Base-by-base conservation (phyloP, 2,113 vertebrate species). In the Drymodes brunneopygia region DNA sequence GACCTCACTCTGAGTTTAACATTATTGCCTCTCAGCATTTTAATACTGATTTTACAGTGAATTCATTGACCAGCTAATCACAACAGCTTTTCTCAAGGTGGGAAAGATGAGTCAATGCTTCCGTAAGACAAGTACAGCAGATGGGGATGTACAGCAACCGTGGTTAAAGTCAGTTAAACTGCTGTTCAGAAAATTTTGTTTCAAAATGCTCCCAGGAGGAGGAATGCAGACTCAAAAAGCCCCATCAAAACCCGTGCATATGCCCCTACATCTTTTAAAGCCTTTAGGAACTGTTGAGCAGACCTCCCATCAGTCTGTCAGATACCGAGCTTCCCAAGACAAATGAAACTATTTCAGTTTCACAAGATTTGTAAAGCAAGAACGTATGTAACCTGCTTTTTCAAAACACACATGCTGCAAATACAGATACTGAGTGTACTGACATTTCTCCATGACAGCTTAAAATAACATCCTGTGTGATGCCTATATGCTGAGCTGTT, bases 401-500 rank as follows among this genome's bases (percentile, higher is more conserved):
- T 88, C 91, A 91, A 94, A 93, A 88, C 79, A 96, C 93, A 95
- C 58, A 12, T 92, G 96, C 91, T 95, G 80, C 65, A 97, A 95
- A 95, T 96, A 97, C 95, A 98, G 94, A 92, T 96, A 97, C 94
- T 78, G 94, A 95, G 87, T 85, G 48, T 83, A 89, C 81, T 96
- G 94, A 96, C 89, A 86, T 96, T 97, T 96, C 88, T 91, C 78
- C 61, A 40, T 95, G 90, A 66, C 64, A 80, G 87, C 84, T 96
- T 97, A 95, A 97, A 98, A 97, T 86, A 97, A 94, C 94, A 96
- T 96, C 96, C 94, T 94, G 73, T 84, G 54, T 74, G 88, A 96
- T 81, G 96, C 95, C 92, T 95, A 60, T 97, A 84, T 74, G 88
- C 87, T 89, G 75, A 60, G 64, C 94, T 94, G 54, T 96, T 95